These are phyloP conservation scores for Hesperia comma DNA, from an alignment of 2,888 invertebrate genomes.

Conservation along the genomic window DNA sequence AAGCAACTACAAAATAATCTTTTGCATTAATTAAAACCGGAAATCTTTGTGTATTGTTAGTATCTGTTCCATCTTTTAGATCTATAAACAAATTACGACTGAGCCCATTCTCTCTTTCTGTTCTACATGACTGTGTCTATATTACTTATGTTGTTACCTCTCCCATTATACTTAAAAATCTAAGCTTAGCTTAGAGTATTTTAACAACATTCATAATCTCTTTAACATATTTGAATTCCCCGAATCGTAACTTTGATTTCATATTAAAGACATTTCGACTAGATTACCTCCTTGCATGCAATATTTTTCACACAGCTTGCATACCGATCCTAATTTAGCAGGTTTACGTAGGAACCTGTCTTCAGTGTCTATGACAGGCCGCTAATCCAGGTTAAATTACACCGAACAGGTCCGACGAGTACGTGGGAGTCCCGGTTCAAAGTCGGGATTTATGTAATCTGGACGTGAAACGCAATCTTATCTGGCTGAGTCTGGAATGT, in stretches of 20 bases:
- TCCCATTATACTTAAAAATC: neutral
- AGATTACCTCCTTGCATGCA: neutral
- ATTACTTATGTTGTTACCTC: neutral
- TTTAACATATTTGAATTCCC: neutral
- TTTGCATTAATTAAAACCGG: slow-evolving; percentile 18
- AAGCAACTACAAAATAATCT: slow-evolving; percentile 21
- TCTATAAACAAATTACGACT: neutral
- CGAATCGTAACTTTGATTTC: neutral
- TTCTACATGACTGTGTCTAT: neutral
- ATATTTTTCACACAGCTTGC: neutral
- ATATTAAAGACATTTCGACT: slow-evolving; percentile 17
- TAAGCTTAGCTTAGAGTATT: neutral
- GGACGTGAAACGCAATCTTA: slow-evolving; percentile 46
- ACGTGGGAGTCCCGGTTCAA: slow-evolving; percentile 49
- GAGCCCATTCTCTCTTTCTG: neutral
- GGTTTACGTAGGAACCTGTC: slow-evolving; percentile 32
- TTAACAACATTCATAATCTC: neutral
- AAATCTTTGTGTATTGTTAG: neutral
- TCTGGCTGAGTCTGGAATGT: slow-evolving; percentile 46
- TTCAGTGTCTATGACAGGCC: slow-evolving; percentile 33
- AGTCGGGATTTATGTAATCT: slow-evolving; percentile 48
- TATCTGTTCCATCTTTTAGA: neutral
- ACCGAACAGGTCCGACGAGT: slow-evolving; percentile 40
- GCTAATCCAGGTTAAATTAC: slow-evolving; percentile 44
- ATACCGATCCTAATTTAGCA: slow-evolving; percentile 28